Conservation (phyloP, 2,113 vertebrate genomes). For the Oncorhynchus kisutch region DNA sequence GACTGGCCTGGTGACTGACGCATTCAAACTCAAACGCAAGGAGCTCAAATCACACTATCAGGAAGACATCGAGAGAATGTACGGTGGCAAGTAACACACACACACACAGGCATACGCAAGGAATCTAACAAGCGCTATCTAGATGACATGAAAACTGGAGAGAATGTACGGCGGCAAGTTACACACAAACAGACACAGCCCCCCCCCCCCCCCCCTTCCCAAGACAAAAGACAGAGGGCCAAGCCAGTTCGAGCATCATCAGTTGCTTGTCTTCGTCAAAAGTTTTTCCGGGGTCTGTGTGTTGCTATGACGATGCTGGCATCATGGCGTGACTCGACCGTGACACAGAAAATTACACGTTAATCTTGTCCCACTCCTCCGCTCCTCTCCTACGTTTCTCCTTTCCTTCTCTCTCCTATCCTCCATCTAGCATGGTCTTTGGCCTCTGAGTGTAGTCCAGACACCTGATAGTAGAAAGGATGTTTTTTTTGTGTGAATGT, state of each 20-base stretch:
- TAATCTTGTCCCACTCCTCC: background rate
- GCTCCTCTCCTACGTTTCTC: background rate
- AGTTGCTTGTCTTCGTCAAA: background rate
- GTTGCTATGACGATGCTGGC: constrained; percentile 49
- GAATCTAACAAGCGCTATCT: constrained; percentile 9
- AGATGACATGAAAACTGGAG: background rate
- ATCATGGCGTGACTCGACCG: constrained; percentile 5
- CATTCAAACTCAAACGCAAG: constrained; percentile 96
- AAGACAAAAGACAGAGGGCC: background rate
- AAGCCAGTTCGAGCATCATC: background rate
- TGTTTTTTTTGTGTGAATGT: constrained; percentile 4
- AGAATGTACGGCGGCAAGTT: constrained; percentile 12
- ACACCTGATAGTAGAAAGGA: constrained; percentile 21
- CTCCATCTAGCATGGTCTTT: constrained; percentile 12
- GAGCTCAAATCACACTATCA: constrained; percentile 92
- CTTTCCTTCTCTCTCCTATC: background rate
- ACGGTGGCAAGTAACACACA: constrained; percentile 79
- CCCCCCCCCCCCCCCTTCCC: background rate
- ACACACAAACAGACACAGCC: background rate
- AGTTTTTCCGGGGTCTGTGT: constrained; percentile 16
- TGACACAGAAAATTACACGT: constrained; percentile 38
- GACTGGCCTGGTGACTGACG: constrained; percentile 94
- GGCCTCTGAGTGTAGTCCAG: constrained; percentile 21
- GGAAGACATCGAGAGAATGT: constrained; percentile 93
- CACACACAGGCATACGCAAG: background rate